Conservation (phyloP, 2,797 vertebrate species). For the Melanotaenia trifasciata region DNA sequence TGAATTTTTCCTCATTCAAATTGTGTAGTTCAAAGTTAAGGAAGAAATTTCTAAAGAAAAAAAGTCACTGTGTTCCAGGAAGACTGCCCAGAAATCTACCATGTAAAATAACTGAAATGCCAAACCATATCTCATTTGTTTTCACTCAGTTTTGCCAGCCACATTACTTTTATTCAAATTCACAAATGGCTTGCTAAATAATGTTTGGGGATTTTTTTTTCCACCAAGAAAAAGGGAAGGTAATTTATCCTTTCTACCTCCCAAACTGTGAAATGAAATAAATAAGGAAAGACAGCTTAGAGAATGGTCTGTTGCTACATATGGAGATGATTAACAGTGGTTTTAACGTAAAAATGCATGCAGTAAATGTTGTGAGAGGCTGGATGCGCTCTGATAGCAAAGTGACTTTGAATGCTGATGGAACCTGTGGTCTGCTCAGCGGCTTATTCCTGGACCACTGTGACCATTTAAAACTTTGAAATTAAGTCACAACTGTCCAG, state of each 20-base stretch:
- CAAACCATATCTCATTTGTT: conserved; percentile 77
- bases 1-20: conserved; percentile 55
- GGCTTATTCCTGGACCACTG: conserved; percentile 41
- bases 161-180: conserved; percentile 76
- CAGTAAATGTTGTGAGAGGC: conserved; percentile 42
- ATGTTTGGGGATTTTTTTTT: conserved; percentile 65
- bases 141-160: conserved; percentile 73
- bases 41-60: conserved; percentile 52
- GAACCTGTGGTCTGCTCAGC: conserved; percentile 11
- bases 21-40: conserved; percentile 61
- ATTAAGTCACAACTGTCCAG: conserved; percentile 55
- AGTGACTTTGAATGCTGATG: conserved; percentile 53
- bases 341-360: conserved; percentile 56
- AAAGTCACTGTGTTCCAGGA: conserved; percentile 81
- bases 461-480: conserved; percentile 58
- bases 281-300: conserved; percentile 60
- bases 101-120: conserved; percentile 81
- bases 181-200: conserved; percentile 68
- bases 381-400: conserved; percentile 31
- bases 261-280: conserved; percentile 71
- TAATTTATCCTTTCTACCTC: conserved; percentile 64
- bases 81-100: conserved; percentile 64
- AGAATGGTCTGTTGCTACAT: conserved; percentile 57
- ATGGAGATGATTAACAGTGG: conserved; percentile 69
- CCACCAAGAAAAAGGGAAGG: conserved; percentile 63